A percentile compares a stretch with the other conserved stretches of the same genome.
phyloP scores from a whole-genome alignment of 2,113 vertebrate species.

The Xenopus laevis region DNA sequence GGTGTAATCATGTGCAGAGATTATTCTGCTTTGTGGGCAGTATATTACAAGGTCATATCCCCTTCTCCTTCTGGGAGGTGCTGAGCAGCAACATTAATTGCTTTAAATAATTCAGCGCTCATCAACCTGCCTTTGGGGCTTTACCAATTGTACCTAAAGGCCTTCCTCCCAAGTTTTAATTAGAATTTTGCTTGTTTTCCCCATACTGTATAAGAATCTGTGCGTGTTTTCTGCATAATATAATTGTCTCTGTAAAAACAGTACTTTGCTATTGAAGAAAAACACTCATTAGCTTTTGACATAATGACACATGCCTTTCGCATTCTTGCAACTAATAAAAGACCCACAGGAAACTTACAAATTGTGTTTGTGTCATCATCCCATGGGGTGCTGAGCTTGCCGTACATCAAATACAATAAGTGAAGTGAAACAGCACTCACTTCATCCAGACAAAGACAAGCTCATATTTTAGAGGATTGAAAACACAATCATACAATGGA shows the following conservation, averaged over 20 bases:
- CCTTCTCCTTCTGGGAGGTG: not conserved
- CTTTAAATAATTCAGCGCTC: slow-evolving; percentile 18
- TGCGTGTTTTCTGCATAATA: slow-evolving; percentile 29
- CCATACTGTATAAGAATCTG: slow-evolving; percentile 3
- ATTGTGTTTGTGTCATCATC: slow-evolving; percentile 42
- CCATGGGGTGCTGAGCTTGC: slow-evolving; percentile 7
- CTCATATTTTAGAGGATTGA: not conserved
- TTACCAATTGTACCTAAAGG: slow-evolving; percentile 4
- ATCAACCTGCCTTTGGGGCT: slow-evolving; percentile 11
- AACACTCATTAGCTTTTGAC: slow-evolving; percentile 47
- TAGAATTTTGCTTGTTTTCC: slow-evolving; percentile 15
- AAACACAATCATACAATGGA: not conserved
- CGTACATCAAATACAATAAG: slow-evolving; percentile 16
- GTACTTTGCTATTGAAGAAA: slow-evolving; percentile 44
- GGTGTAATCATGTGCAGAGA: not conserved
- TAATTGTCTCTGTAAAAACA: slow-evolving; percentile 29
- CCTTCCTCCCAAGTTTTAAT: slow-evolving; percentile 7
- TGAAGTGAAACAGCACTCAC: not conserved
- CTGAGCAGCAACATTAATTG: not conserved
- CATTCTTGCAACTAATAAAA: slow-evolving; percentile 12
- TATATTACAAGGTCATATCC: not conserved
- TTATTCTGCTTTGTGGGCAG: not conserved
- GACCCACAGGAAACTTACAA: slow-evolving; percentile 42
- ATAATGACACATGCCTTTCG: slow-evolving; percentile 42
- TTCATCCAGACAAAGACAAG: not conserved